Evolutionary conservation across 2,797 vertebrate species (phyloP).

Genomic region (Urophycis tenuis): DNA sequence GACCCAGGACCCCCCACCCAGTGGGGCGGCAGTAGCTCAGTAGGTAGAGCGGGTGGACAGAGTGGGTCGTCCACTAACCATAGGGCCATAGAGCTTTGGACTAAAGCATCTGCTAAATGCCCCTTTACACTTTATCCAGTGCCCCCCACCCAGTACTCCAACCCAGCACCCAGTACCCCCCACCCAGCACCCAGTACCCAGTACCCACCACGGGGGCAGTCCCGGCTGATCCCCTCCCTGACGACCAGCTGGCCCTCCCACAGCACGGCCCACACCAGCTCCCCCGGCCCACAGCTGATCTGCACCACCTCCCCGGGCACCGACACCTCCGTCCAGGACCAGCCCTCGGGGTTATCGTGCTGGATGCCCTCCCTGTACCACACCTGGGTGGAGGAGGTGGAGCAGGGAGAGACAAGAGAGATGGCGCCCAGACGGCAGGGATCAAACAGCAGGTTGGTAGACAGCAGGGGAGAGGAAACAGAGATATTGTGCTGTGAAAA

Average conservation of each 20-base stretch:
- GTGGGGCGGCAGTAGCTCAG: no score
- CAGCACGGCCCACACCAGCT: constrained; percentile 91
- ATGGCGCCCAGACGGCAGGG: not conserved
- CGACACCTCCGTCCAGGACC: constrained; percentile 76
- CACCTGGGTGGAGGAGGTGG: constrained; percentile 65
- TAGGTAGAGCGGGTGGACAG: no score
- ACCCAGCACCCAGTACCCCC: not conserved
- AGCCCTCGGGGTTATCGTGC: constrained; percentile 88
- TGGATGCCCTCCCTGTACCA: constrained; percentile 88
- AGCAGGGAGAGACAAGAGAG: not conserved
- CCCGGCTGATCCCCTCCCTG: constrained; percentile 84
- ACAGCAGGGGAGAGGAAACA: not conserved
- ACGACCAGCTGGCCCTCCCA: constrained; percentile 96
- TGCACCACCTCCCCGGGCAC: constrained; percentile 90
- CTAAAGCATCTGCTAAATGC: no score
- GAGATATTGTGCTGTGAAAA: not conserved
- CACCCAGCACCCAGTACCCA: not conserved
- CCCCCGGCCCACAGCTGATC: constrained; percentile 89
- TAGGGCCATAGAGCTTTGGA: no score
- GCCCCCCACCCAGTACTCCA: no score
- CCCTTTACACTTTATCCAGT: no score
- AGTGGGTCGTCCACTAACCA: no score
- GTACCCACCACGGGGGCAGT: constrained; percentile 80
- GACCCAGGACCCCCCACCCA: not conserved
- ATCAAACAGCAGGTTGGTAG: not conserved